Conservation (phyloP, 2,888 invertebrate species). For the Amaurobius ferox region DNA sequence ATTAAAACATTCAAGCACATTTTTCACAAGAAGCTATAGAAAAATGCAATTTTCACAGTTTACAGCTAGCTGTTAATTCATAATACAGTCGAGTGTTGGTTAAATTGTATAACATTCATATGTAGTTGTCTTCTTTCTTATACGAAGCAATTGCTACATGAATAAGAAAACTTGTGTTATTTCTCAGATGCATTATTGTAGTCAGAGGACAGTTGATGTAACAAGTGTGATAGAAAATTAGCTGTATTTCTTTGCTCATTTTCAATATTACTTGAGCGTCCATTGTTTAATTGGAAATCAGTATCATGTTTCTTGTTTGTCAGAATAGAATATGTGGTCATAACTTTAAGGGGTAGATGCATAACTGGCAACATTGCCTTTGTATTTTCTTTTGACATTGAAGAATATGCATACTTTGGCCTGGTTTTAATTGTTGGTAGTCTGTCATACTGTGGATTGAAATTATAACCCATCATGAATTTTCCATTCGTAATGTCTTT, state of each 20-base stretch:
- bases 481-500: neutral
- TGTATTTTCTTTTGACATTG: neutral
- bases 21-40: too few species aligned
- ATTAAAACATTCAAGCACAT: too few species aligned
- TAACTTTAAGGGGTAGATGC: conserved; percentile 42
- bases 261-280: neutral
- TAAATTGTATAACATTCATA: too few species aligned
- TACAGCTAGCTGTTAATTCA: too few species aligned
- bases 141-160: too few species aligned
- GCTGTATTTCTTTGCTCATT: conserved; percentile 35
- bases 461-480: conserved; percentile 14
- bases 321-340: conserved; percentile 37
- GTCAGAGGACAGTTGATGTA: conserved; percentile 40
- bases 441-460: conserved; percentile 40
- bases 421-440: conserved; percentile 17
- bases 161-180: too few species aligned
- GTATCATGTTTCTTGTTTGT: conserved; percentile 42
- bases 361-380: conserved; percentile 17
- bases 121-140: too few species aligned
- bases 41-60: too few species aligned
- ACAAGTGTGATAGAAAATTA: conserved; percentile 42
- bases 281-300: neutral
- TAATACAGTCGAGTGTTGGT: too few species aligned
- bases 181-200: neutral
- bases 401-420: neutral